phyloP scores from a whole-genome alignment of 2,113 vertebrate species.

The Periophthalmus modestus region DNA sequence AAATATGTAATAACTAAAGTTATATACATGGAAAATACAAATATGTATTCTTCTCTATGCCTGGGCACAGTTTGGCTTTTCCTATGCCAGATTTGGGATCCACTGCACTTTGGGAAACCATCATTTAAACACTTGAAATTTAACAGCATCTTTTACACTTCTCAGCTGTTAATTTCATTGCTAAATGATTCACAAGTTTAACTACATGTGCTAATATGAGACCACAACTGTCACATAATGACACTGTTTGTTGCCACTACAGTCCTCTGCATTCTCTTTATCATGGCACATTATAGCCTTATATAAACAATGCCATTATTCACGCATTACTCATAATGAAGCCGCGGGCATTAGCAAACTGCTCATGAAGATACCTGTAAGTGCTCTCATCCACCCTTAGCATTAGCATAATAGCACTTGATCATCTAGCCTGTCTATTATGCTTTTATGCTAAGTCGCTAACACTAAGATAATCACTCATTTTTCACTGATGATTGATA shows the following conservation, averaged over 20 bases:
- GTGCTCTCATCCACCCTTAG: not conserved
- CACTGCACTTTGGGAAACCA: constrained; percentile 13
- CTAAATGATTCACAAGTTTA: constrained; percentile 3
- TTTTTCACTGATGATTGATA: not conserved
- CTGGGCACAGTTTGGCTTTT: too few species aligned
- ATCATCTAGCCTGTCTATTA: not conserved
- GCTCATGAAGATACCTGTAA: not conserved
- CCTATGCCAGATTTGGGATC: too few species aligned
- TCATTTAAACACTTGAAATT: not conserved
- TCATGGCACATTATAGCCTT: not conserved
- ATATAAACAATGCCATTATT: not conserved
- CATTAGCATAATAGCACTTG: not conserved
- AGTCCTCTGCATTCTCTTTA: not conserved
- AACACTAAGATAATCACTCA: not conserved
- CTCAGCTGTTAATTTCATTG: not conserved
- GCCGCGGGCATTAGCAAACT: not conserved
- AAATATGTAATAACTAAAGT: not conserved
- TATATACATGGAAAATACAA: too few species aligned
- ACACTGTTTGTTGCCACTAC: not conserved
- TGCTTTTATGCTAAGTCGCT: not conserved
- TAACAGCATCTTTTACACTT: constrained; percentile 3
- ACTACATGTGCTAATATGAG: not conserved
- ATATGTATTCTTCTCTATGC: too few species aligned
- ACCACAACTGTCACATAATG: not conserved
- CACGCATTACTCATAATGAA: not conserved